A percentile compares a stretch with the other conserved stretches of the same genome.
Conservation (phyloP, 2,797 vertebrate species). For the Cichlasoma orientale region DNA sequence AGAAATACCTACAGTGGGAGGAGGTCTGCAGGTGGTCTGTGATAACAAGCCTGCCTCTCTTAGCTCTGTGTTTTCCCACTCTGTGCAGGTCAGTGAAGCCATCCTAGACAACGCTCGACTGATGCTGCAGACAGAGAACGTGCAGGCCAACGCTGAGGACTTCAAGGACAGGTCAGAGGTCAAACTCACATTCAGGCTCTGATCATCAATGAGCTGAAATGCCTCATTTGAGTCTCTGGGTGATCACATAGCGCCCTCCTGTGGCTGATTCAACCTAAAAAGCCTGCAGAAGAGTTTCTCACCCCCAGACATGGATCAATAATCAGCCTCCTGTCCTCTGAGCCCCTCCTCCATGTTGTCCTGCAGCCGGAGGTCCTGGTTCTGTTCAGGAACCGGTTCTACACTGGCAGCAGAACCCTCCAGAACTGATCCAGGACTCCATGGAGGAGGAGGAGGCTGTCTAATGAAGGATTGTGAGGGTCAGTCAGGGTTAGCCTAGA, state of each 20-base stretch:
- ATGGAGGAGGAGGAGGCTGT: too few relatives aligned
- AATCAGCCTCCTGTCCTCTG: neutral
- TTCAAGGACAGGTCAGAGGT: constrained; percentile 90
- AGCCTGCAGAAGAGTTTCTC: too few relatives aligned
- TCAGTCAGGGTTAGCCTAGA: too few relatives aligned
- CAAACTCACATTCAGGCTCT: neutral
- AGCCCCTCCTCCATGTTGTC: neutral
- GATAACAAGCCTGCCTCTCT: neutral
- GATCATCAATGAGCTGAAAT: neutral
- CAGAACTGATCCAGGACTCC: neutral
- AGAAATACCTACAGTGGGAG: too few relatives aligned
- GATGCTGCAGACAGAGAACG: constrained; percentile 91
- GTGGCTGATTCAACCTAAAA: neutral
- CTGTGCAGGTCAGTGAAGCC: constrained; percentile 87
- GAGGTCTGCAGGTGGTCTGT: too few relatives aligned
- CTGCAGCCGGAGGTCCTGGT: neutral
- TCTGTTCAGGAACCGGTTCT: neutral
- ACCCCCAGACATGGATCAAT: neutral
- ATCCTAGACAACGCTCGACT: constrained; percentile 91
- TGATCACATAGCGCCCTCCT: neutral
- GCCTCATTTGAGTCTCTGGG: neutral
- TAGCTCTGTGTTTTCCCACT: neutral
- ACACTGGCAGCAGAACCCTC: too few relatives aligned
- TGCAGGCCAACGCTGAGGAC: constrained; percentile 91
- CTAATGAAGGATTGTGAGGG: too few relatives aligned